Percentiles rank a stretch among this genome's conserved stretches.
phyloP scores from a whole-genome alignment of 2,113 vertebrate genomes.

The Chinchilla lanigera region DNA sequence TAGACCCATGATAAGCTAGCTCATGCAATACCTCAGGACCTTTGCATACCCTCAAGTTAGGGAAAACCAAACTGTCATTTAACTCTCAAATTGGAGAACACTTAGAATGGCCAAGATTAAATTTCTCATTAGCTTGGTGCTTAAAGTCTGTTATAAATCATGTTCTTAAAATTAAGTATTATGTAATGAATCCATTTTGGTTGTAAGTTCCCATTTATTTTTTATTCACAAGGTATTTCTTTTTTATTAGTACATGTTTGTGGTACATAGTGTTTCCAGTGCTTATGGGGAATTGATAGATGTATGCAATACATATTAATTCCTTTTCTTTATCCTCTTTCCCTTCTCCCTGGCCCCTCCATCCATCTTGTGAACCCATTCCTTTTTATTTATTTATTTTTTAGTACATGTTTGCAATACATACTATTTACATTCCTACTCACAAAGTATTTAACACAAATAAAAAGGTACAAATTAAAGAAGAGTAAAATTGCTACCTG shows the following conservation, averaged over 20 bases:
- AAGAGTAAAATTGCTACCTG: background rate
- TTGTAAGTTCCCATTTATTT: background rate
- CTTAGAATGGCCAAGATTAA: background rate
- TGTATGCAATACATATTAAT: too few species aligned
- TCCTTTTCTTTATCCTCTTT: too few species aligned
- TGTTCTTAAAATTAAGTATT: background rate
- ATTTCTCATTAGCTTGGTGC: background rate
- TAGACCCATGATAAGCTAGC: background rate
- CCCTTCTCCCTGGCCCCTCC: too few species aligned
- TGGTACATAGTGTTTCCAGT: too few species aligned
- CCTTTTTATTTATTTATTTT: too few species aligned
- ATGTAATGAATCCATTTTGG: background rate
- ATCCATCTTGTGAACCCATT: too few species aligned
- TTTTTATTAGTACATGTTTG: too few species aligned
- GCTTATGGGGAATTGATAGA: too few species aligned
- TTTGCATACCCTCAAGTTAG: background rate
- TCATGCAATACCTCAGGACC: background rate
- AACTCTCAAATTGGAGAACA: background rate
- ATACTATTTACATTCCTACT: background rate
- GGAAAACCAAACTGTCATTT: background rate
- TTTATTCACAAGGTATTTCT: constrained; percentile 1
- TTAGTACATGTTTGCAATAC: too few species aligned
- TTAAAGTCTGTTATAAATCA: background rate
- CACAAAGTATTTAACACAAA: constrained; percentile 6
- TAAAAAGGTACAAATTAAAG: background rate